Base-by-base conservation (phyloP, 1,140 invertebrate species). In the Aporrectodea caliginosa region DNA sequence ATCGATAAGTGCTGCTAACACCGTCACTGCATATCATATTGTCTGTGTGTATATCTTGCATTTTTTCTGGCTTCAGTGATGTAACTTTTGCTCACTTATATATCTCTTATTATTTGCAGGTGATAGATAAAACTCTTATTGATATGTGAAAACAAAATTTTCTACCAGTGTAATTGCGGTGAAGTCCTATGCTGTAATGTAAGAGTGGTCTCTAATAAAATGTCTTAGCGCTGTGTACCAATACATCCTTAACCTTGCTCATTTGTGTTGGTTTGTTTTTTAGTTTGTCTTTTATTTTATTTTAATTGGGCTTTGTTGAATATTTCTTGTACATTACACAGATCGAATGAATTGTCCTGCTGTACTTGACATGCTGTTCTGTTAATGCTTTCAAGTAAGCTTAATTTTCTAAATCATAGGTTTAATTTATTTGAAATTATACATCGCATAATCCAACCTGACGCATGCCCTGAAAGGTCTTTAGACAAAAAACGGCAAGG, bases 321-420 rank as follows among this genome's bases (percentile, higher is more conserved):
- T 58, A 58, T 58, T 58, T 58, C 43, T 58, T 58, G 43, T 58
- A 58, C n/a, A n/a, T n/a, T n/a, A n/a, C n/a, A n/a, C n/a, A n/a
- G n/a, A n/a, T n/a, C n/a, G n/a, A n/a, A n/a, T n/a, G n/a, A n/a
- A n/a, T n/a, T n/a, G n/a, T n/a, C n/a, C n/a, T n/a, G n/a, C n/a
- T n/a, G n/a, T n/a, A n/a, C n/a, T n/a, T n/a, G n/a, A n/a, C n/a
- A n/a, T n/a, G n/a, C n/a, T n/a, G n/a, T n/a, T n/a, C n/a, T n/a
- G n/a, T n/a, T n/a, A n/a, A n/a, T n/a, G n/a, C n/a, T n/a, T n/a
- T n/a, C n/a, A n/a, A n/a, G n/a, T n/a, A n/a, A n/a, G n/a, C n/a
- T n/a, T n/a, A n/a, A n/a, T n/a, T n/a, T n/a, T n/a, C n/a, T n/a
- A n/a, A n/a, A n/a, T n/a, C n/a, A n/a, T n/a, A n/a, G n/a, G n/a